phyloP scores from a whole-genome alignment of 2,888 invertebrate genomes.

The Creontiades dilutus region DNA sequence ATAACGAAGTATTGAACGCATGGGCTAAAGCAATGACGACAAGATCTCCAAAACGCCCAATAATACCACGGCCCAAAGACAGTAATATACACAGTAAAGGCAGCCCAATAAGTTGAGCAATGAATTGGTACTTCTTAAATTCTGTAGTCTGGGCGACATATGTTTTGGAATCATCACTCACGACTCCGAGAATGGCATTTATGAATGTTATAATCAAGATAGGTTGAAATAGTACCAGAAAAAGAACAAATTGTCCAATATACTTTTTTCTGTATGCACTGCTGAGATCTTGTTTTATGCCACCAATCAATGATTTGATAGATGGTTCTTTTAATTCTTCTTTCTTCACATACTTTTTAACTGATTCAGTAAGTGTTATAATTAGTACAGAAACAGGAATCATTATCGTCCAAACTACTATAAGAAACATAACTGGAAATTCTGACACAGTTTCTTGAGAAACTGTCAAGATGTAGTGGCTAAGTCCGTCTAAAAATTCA shows the following conservation, averaged over 20 bases:
- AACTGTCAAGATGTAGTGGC: background rate
- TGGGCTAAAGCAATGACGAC: background rate
- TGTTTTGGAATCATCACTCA: background rate
- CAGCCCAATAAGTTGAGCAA: background rate
- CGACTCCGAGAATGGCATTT: background rate
- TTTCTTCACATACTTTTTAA: background rate
- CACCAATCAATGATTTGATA: background rate
- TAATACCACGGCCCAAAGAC: background rate
- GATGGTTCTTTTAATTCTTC: background rate
- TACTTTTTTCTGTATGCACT: background rate
- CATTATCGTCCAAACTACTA: background rate
- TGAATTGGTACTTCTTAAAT: background rate
- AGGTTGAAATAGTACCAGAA: background rate
- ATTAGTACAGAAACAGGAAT: background rate
- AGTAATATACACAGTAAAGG: background rate
- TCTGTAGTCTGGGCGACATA: background rate
- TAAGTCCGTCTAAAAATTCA: background rate
- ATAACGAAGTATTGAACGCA: constrained; percentile 4
- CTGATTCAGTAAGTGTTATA: background rate
- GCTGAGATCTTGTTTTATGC: background rate
- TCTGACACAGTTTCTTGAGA: background rate
- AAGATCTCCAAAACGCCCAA: constrained; percentile 1
- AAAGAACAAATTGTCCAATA: background rate
- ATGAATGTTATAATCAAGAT: background rate
- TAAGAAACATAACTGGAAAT: background rate